Evolutionary conservation across 2,113 vertebrate species (phyloP).

Genomic region (Edolisoma coerulescens): DNA sequence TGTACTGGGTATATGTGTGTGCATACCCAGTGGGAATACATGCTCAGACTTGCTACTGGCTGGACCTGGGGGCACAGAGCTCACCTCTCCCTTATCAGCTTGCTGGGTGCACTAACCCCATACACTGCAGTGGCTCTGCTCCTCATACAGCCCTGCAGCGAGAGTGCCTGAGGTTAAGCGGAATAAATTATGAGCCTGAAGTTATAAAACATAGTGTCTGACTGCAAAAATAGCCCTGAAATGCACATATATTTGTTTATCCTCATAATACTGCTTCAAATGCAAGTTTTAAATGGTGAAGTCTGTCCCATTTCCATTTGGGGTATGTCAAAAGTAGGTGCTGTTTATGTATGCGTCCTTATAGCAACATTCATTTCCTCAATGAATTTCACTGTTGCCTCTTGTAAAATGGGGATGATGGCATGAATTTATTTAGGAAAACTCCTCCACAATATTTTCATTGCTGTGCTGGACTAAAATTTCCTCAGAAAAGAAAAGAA

Average conservation of each 20-base stretch:
- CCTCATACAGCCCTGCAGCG: background rate
- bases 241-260: background rate
- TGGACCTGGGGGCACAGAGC: background rate
- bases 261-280: background rate
- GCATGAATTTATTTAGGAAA: background rate
- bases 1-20: background rate
- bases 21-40: background rate
- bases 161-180: conserved; percentile 12
- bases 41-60: background rate
- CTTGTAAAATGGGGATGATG: background rate
- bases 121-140: background rate
- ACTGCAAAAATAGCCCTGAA: background rate
- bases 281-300: background rate
- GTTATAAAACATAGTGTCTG: background rate
- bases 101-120: background rate
- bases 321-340: background rate
- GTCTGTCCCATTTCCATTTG: background rate
- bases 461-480: background rate
- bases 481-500: background rate
- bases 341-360: background rate
- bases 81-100: background rate
- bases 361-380: background rate
- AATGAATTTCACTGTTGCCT: background rate
- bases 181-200: conserved; percentile 35
- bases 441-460: background rate